Percentiles rank a stretch among this genome's conserved stretches.
Conservation (phyloP, 1,140 invertebrate genomes). For the Aphelinus atriplicis region DNA sequence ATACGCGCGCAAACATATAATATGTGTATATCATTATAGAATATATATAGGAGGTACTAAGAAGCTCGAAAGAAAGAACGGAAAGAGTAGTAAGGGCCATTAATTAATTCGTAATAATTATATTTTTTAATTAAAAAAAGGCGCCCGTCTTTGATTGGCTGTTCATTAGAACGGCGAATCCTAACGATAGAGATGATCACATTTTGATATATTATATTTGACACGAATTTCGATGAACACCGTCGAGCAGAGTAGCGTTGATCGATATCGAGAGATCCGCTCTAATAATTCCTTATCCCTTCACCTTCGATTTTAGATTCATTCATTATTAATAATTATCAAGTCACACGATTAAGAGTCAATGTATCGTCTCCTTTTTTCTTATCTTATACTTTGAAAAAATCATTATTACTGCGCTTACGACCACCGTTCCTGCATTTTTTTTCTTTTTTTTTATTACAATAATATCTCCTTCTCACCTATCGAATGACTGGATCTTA, state of each 20-base stretch:
- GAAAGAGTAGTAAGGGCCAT: slow-evolving; percentile 39
- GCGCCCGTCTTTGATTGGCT: slow-evolving; percentile 34
- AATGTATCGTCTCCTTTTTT: slow-evolving; percentile 25
- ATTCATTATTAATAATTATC: slow-evolving; percentile 23
- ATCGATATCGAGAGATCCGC: slow-evolving; percentile 39
- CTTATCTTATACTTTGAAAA: slow-evolving; percentile 1
- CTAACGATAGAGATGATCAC: slow-evolving; percentile 43
- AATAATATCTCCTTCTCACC: slow-evolving; percentile 9
- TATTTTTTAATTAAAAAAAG: slow-evolving; percentile 42
- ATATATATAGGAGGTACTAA: slow-evolving; percentile 39
- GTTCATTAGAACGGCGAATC: slow-evolving; percentile 36
- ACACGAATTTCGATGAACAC: slow-evolving; percentile 45
- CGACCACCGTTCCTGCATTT: slow-evolving; percentile 15
- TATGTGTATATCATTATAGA: slow-evolving; percentile 34
- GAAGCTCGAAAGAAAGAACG: slow-evolving; percentile 44
- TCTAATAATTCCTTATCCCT: slow-evolving; percentile 29
- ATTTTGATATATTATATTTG: slow-evolving; percentile 45
- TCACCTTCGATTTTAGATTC: slow-evolving; percentile 20
- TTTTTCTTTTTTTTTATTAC: slow-evolving; percentile 2
- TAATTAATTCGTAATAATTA: slow-evolving; percentile 39
- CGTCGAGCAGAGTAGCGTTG: slow-evolving; percentile 37
- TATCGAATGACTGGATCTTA: slow-evolving; percentile 33
- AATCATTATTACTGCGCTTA: slow-evolving; percentile 33
- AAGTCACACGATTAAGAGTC: slow-evolving; percentile 33
- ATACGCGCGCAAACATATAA: slow-evolving; percentile 36